Base-by-base conservation (phyloP, 2,797 vertebrate genomes). In the Gallinago stenura region DNA sequence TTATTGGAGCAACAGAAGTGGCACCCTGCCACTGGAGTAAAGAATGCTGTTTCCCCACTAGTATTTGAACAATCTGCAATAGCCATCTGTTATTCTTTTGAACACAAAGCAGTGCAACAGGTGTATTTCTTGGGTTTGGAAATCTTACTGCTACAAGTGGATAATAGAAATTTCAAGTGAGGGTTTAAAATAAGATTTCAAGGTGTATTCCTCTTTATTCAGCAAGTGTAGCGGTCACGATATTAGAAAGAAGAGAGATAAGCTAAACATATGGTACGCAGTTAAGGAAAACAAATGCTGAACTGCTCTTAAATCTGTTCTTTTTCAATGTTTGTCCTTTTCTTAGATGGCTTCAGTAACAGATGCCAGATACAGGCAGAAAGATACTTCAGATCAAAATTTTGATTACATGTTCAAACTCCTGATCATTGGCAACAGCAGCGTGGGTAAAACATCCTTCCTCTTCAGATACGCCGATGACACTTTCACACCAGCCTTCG, bases 361-460 rank as follows among this genome's bases (percentile, higher is more conserved):
- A n/a, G 99, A 99, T 95, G 98, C 99, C 95, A 99, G 99, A 95
- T 99, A 98, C 60, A 99, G 99, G 78, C 98, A 99, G 97, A 98
- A 99, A 91, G 99, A 99, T 83, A 98, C 99, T 90, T 99, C 99
- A 1, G 99, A 99, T 98, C 99, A 99, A 98, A 99, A 99, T 98
- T 99, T 99, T 66, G 99, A 99, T 97, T 99, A 99, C 97, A 99
- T 99, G 99, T 99, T 99, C 98, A 99, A 99, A 96, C 98, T 99
- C 80, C 98, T 99, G 96, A 99, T 99, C 96, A 99, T 99, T 45
- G 99, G 99, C 62, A 99, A 99, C 97, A 99, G 99, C 98, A 99
- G 99, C 7, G 99, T 99, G 19, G 99, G 99, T 57, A 99, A 99
- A 96, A 99, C 99, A 4, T 99, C 99, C 89, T 99, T 99, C 97